phyloP scores from a whole-genome alignment of 2,888 invertebrate genomes.

The Drosophila niveifrons region DNA sequence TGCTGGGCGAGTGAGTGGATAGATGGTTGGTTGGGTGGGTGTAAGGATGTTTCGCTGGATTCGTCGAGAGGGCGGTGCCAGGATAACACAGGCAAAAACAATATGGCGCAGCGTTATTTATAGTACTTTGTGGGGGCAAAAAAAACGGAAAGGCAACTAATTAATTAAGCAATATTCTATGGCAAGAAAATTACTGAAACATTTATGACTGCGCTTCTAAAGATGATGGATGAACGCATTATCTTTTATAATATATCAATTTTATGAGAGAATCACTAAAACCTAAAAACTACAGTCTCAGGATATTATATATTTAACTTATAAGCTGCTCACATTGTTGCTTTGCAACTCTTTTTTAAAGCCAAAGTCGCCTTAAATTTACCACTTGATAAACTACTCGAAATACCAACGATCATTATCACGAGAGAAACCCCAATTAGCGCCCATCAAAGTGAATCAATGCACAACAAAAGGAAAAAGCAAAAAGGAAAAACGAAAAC shows the following conservation, averaged over 20 bases:
- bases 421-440: slow-evolving; percentile 68
- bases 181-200: slow-evolving; percentile 8
- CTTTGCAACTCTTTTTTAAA: slow-evolving; percentile 3
- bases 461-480: slow-evolving; percentile 17
- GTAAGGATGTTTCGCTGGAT: not conserved
- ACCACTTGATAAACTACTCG: slow-evolving; percentile 66
- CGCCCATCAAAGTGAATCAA: slow-evolving; percentile 76
- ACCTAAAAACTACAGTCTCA: not conserved
- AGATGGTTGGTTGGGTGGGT: not conserved
- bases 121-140: slow-evolving; percentile 44
- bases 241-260: not conserved
- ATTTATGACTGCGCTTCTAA: not conserved
- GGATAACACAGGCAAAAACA: slow-evolving; percentile 43
- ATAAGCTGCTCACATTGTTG: not conserved
- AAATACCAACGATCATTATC: slow-evolving; percentile 75
- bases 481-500: slow-evolving; percentile 21
- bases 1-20: slow-evolving; percentile 7
- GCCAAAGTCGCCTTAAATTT: slow-evolving; percentile 33
- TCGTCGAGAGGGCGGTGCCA: slow-evolving; percentile 52
- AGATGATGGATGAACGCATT: not conserved
- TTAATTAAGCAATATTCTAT: slow-evolving; percentile 57
- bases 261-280: not conserved
- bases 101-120: slow-evolving; percentile 62
- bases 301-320: not conserved
- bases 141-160: slow-evolving; percentile 36